These are phyloP conservation scores for Steinernema khuongi DNA, from an alignment of 1,140 invertebrate species.

Conservation along the genomic window DNA sequence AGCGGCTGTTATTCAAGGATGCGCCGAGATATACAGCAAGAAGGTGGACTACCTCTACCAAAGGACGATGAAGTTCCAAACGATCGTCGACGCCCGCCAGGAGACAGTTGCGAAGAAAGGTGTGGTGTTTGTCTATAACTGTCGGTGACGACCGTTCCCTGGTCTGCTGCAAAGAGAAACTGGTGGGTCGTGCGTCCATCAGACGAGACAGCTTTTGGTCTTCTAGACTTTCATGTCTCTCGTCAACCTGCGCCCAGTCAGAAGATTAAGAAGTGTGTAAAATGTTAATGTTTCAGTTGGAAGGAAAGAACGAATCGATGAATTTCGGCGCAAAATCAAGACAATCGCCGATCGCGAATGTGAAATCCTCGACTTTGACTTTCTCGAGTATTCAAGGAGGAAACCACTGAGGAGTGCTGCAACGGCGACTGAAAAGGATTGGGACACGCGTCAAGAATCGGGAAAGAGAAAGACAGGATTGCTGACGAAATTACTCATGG, in stretches of 20 bases:
- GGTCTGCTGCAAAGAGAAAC: too few relatives aligned
- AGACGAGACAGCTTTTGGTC: too few relatives aligned
- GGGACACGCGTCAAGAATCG: not conserved
- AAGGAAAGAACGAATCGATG: not conserved
- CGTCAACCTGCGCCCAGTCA: too few relatives aligned
- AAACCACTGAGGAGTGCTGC: not conserved
- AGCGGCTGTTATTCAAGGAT: slow-evolving; percentile 18
- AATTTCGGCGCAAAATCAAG: not conserved
- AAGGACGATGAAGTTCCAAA: slow-evolving; percentile 16
- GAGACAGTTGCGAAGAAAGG: slow-evolving; percentile 1
- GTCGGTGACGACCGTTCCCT: too few relatives aligned
- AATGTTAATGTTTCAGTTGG: too few relatives aligned
- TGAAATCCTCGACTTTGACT: not conserved
- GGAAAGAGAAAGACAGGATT: not conserved
- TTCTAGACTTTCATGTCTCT: too few relatives aligned
- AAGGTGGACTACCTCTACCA: slow-evolving; percentile 15
- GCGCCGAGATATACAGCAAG: slow-evolving; percentile 14
- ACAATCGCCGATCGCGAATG: not conserved
- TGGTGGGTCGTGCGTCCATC: too few relatives aligned
- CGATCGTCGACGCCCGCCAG: not conserved
- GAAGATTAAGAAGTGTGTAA: too few relatives aligned
- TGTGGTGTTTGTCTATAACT: too few relatives aligned
- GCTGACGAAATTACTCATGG: not conserved
- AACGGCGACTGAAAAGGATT: not conserved
- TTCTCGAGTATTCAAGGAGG: not conserved